These are phyloP conservation scores for Lanistes nyassanus DNA, from an alignment of 1,140 invertebrate genomes.

Conservation along the genomic window DNA sequence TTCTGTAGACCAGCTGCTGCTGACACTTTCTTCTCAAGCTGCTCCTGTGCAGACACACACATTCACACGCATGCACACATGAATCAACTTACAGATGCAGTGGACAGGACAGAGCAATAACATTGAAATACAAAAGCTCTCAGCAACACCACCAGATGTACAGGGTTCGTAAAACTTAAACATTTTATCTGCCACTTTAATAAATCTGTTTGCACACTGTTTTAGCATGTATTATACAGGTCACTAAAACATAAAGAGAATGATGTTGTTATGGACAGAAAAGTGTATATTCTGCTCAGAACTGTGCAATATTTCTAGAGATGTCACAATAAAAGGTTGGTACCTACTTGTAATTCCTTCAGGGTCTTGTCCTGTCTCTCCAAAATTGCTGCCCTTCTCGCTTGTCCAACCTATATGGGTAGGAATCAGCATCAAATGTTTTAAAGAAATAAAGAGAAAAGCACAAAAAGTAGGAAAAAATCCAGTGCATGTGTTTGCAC, in stretches of 20 bases:
- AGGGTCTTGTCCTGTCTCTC: slow-evolving; percentile 59
- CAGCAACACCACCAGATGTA: background rate
- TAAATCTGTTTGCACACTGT: background rate
- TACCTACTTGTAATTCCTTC: slow-evolving; percentile 56
- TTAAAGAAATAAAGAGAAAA: background rate
- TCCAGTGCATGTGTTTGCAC: no score
- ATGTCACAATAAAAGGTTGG: no score
- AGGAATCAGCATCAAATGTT: slow-evolving; percentile 5
- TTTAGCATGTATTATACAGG: no score
- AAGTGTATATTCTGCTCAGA: no score
- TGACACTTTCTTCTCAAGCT: slow-evolving; percentile 48
- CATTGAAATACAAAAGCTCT: background rate
- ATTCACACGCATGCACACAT: slow-evolving; percentile 6
- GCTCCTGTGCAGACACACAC: slow-evolving; percentile 39
- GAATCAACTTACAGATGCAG: background rate
- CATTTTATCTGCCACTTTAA: background rate
- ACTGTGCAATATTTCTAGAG: no score
- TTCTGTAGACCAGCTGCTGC: slow-evolving; percentile 29
- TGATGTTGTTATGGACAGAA: no score
- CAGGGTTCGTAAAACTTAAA: no score
- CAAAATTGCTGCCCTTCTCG: slow-evolving; percentile 57
- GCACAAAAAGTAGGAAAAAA: background rate
- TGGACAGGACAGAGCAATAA: background rate
- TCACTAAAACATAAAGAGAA: no score
- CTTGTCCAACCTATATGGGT: slow-evolving; percentile 53